phyloP scores from a whole-genome alignment of 2,113 vertebrate genomes.

The Archocentrus centrarchus region DNA sequence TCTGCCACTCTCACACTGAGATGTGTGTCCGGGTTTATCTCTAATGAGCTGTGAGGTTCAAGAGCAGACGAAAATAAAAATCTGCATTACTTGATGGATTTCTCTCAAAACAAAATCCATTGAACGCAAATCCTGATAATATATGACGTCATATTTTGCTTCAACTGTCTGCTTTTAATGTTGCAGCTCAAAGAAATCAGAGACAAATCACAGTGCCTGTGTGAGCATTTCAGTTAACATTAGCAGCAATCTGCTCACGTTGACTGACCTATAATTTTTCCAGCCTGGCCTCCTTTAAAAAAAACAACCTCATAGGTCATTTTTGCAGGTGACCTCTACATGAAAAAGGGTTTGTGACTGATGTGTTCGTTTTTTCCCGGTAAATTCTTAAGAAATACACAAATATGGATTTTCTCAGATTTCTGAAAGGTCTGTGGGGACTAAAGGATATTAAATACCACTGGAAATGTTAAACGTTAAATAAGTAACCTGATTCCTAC shows the following conservation, averaged over 20 bases:
- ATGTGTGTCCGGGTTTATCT: neutral
- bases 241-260: neutral
- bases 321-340: too few species aligned
- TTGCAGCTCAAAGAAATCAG: neutral
- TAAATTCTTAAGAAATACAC: too few species aligned
- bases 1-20: conserved; percentile 12
- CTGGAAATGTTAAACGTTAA: too few species aligned
- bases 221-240: neutral
- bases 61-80: neutral
- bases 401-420: too few species aligned
- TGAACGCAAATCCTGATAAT: neutral
- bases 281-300: too few species aligned
- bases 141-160: neutral
- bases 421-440: too few species aligned
- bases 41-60: neutral
- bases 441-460: too few species aligned
- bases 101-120: neutral
- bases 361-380: too few species aligned
- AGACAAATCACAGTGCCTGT: neutral
- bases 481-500: too few species aligned
- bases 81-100: conserved; percentile 14
- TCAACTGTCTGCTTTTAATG: neutral
- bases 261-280: neutral
- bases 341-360: too few species aligned
- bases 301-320: too few species aligned